Evolutionary conservation across 1,140 invertebrate species (phyloP), one percentile per base, ranked within the genome.

Genomic region (Heliconius eleuchia): DNA sequence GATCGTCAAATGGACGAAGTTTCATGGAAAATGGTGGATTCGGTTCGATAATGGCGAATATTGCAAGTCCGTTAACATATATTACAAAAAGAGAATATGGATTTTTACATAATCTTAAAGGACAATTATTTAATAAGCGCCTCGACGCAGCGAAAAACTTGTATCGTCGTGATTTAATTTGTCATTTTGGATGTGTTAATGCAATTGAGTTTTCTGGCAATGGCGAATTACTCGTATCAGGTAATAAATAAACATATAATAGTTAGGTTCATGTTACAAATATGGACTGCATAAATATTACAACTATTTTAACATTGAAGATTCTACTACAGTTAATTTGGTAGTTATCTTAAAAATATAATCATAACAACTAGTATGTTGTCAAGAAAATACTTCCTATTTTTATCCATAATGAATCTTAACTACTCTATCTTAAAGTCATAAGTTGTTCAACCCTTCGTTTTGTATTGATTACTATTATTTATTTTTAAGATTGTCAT

Each of bases 161-260:
- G 23, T 98, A 97, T 91, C 96, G 97, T 75, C 97, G 97, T 84
- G 97, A 99, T 95, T 95, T 99, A 23, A 95, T 96, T 77, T 97
- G 97, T 46, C 98, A 99, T 95, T 99, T 96, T 95, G 98, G 98
- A 83, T 99, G 98, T 96, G 98, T 99, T 37, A 99, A 99, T 96
- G 98, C 98, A 37, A 97, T 99, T 83, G 98, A 99, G 94, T 99
- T 99, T 95, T 98, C 98, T 6, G 96, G 96, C 74, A 96, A 98
- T 93, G 98, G 98, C 80, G 96, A 98, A 89, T 96, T 97, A 78
- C 95, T 99, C 73, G 96, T 97, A 80, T 99, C 98, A 87, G 98
- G 98, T 99, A 95, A 94, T 77, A 73, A 66, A 30, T 27, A 66
- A 57, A 66, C 9, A 60, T 66, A 30, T 5, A 66, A 23, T 66